Evolutionary conservation across 1,140 invertebrate genomes (phyloP).

Genomic region (Bombyx mori): ASM3026992v2 NC_085111.1:8961001-8961500

Average conservation of each 20-base stretch:
- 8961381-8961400: no score
- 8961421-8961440: no score
- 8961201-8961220: slow-evolving; percentile 56
- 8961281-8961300: no score
- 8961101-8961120: slow-evolving; percentile 28
- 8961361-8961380: no score
- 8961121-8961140: slow-evolving; percentile 43
- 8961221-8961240: slow-evolving; percentile 55
- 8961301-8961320: no score
- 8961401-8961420: no score
- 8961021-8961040: slow-evolving; percentile 42
- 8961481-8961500: no score
- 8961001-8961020: slow-evolving; percentile 21
- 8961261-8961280: no score
- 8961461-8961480: no score
- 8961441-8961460: no score
- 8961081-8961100: slow-evolving; percentile 30
- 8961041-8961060: slow-evolving; percentile 50
- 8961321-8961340: no score
- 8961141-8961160: slow-evolving; percentile 47
- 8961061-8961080: slow-evolving; percentile 53
- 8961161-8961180: slow-evolving; percentile 27
- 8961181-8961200: slow-evolving; percentile 52
- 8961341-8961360: no score
- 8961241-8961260: slow-evolving; percentile 29